Evolutionary conservation across 64 coral and sea anemone genomes (phyloP), one percentile per base, ranked within the genome.

Genomic region (Catalaphyllia jardinei): DNA sequence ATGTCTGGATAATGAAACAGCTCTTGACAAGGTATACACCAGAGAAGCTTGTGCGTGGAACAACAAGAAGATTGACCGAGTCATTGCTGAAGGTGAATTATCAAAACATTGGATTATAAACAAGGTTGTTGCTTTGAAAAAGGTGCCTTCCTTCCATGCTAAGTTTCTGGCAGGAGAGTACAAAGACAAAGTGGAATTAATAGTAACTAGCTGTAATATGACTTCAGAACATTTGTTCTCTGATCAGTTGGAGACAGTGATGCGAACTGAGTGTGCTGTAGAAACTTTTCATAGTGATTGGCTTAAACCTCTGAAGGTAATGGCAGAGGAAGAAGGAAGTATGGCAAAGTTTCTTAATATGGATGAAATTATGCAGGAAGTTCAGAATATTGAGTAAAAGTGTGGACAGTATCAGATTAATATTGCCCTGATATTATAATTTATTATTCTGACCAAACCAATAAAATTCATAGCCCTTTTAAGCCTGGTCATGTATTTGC

Each of bases 81-180:
- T 55, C 52, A 55, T 55, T 4, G 2, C 52, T 14, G 52, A 55
- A 55, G 7, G 52, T 9, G 52, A 55, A 55, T 55, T 55, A 14
- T 55, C 4, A 14, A 55, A 55, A 14, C 2, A 33, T 11, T 87
- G 83, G 83, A 73, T 73, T 27, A 22, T 28, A 33, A 29, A 52
- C 2, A 22, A 52, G 14, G 73, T 87, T 73, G n/a, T 19, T 27
- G 24, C 83, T 22, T 72, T 87, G 31, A 39, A 71, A 20, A 87
- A 87, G 55, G 20, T 14, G 31, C 64, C 33, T 12, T 16, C 64
- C 18, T 87, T 87, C 69, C 83, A 87, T 18, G 64, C 64, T n/a
- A 87, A 87, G 83, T 87, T 87, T 52, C 55, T 87, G 73, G 63
- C 83, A 29, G 83, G 83, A 42, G 63, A 71, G 13, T 87, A 87